phyloP scores from a whole-genome alignment of 1,140 invertebrate genomes.

The Heliconius himera region DNA sequence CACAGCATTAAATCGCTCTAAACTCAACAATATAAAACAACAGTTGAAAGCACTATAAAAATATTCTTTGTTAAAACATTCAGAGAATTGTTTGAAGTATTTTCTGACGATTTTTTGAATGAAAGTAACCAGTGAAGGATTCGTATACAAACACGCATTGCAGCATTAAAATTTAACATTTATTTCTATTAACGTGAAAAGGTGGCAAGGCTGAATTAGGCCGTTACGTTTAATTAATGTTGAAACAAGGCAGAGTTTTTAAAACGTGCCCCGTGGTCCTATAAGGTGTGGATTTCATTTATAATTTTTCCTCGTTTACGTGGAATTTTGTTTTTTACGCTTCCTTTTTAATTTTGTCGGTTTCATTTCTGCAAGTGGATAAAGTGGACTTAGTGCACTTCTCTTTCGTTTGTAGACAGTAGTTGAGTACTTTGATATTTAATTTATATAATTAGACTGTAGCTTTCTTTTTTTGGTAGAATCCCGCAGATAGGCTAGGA shows the following conservation, averaged over 20 bases:
- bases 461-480: too few species aligned
- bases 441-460: too few species aligned
- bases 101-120: background rate
- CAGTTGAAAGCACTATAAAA: too few species aligned
- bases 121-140: conserved; percentile 11
- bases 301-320: background rate
- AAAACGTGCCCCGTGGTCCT: conserved; percentile 14
- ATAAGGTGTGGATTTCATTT: conserved; percentile 18
- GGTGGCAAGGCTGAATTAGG: conserved; percentile 17
- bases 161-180: conserved; percentile 16
- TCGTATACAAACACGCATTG: conserved; percentile 4
- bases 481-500: too few species aligned
- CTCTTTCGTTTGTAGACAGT: background rate
- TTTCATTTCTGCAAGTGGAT: background rate
- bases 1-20: too few species aligned
- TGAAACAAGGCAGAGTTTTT: conserved; percentile 8
- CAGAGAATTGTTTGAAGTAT: too few species aligned
- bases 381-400: background rate
- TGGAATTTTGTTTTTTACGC: background rate
- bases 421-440: too few species aligned
- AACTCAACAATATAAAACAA: too few species aligned
- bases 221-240: conserved; percentile 21
- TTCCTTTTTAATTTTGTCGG: background rate
- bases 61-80: too few species aligned
- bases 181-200: conserved; percentile 16